These are phyloP conservation scores for Gymnarchus niloticus DNA, from an alignment of 2,113 vertebrate species.

Conservation along the genomic window DNA sequence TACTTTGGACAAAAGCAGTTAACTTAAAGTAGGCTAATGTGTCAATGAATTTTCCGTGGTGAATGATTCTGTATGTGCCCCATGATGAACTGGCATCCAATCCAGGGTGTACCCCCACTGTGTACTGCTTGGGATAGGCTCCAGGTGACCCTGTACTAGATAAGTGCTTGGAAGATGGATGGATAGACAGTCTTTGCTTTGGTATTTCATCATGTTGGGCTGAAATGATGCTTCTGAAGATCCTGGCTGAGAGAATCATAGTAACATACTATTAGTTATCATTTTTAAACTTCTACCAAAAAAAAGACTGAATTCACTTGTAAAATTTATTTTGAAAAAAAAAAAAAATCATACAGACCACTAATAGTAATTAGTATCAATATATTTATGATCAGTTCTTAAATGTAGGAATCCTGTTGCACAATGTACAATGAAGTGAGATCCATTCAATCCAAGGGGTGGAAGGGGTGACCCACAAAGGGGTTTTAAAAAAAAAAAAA, in stretches of 20 bases:
- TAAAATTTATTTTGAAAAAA: slow-evolving; percentile 70
- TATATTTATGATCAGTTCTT: slow-evolving; percentile 69
- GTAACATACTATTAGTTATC: background rate
- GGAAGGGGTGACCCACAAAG: background rate
- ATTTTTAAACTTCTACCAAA: background rate
- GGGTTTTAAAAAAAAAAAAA: background rate
- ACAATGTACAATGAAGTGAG: slow-evolving; percentile 52
- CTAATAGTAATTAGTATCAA: slow-evolving; percentile 65
- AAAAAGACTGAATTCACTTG: slow-evolving; percentile 48
- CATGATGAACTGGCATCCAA: background rate
- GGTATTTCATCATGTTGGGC: no score
- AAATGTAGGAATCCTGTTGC: slow-evolving; percentile 61
- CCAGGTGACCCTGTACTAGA: background rate
- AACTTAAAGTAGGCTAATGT: no score
- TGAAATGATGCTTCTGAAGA: no score
- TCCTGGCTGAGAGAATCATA: background rate
- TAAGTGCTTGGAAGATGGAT: background rate
- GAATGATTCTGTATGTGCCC: no score
- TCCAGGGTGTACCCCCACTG: background rate
- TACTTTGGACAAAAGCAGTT: no score
- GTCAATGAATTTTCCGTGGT: background rate
- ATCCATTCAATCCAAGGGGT: slow-evolving; percentile 8
- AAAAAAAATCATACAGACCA: slow-evolving; percentile 69
- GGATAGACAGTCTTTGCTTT: background rate
- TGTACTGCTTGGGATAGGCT: background rate